phyloP scores from a whole-genome alignment of 1,140 invertebrate species.

The Thalassaphorura encarpata region DNA sequence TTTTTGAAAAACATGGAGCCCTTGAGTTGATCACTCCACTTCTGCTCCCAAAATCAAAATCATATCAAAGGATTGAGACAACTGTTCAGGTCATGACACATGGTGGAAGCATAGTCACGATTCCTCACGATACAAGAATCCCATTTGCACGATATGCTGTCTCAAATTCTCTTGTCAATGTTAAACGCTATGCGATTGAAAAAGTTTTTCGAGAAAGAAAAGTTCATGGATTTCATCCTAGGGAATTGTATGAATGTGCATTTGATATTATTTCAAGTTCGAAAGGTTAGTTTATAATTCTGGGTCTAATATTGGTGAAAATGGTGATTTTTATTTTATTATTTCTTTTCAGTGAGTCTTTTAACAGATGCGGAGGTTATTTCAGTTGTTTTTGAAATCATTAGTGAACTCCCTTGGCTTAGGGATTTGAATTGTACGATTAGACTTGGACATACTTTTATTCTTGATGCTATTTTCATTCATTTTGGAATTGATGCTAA shows the following conservation, averaged over 20 bases:
- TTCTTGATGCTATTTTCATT: constrained; percentile 66
- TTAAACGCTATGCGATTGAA: constrained; percentile 76
- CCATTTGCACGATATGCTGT: constrained; percentile 75
- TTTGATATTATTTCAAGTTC: constrained; percentile 82
- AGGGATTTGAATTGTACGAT: constrained; percentile 59
- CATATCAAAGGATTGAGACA: constrained; percentile 48
- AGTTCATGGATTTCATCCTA: constrained; percentile 72
- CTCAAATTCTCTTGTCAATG: constrained; percentile 60
- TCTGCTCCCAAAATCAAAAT: constrained; percentile 56
- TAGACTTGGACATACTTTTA: constrained; percentile 68
- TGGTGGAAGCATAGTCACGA: constrained; percentile 62
- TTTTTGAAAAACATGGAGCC: constrained; percentile 65
- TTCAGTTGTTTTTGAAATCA: constrained; percentile 63
- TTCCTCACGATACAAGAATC: constrained; percentile 65
- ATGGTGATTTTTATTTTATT: neutral
- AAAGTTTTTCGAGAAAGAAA: constrained; percentile 75
- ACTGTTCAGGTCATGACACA: constrained; percentile 73
- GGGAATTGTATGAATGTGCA: constrained; percentile 78
- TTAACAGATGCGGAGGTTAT: constrained; percentile 77
- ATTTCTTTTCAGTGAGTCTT: constrained; percentile 45
- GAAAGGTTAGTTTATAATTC: constrained; percentile 42
- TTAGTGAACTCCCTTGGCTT: constrained; percentile 56
- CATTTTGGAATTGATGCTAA: constrained; percentile 67
- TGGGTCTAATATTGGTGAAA: neutral
- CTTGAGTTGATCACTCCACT: constrained; percentile 56